Evolutionary conservation across 2,797 vertebrate species (phyloP).

Genomic region (Neopelma chrysocephalum): DNA sequence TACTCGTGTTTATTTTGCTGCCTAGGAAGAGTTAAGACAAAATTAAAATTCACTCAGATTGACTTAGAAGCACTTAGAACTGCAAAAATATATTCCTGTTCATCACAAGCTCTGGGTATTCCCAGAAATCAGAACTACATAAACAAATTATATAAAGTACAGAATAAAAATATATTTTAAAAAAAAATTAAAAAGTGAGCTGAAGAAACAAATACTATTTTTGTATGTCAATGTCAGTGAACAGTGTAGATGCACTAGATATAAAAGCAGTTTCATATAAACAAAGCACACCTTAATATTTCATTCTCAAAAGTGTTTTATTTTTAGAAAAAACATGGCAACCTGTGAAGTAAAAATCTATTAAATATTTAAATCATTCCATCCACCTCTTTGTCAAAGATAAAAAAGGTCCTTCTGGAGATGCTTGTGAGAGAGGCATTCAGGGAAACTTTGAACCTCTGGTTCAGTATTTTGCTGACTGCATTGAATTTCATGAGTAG

Average conservation of each 20-base stretch:
- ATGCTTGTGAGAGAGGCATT: background rate
- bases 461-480: constrained; percentile 26
- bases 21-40: background rate
- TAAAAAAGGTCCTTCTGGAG: background rate
- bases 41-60: background rate
- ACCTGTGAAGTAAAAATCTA: background rate
- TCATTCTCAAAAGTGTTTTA: background rate
- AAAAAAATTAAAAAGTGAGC: background rate
- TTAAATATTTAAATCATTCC: constrained; percentile 23
- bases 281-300: background rate
- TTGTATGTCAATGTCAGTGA: background rate
- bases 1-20: background rate
- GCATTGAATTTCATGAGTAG: background rate
- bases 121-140: background rate
- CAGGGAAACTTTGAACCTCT: background rate
- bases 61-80: background rate
- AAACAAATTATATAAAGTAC: background rate
- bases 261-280: background rate
- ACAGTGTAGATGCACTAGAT: background rate
- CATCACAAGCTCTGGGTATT: background rate
- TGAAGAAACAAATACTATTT: background rate
- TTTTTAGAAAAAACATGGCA: background rate
- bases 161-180: background rate
- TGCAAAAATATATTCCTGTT: background rate
- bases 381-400: background rate